phyloP scores from a whole-genome alignment of 2,888 invertebrate genomes.

The Meteorus cinctellus region DNA sequence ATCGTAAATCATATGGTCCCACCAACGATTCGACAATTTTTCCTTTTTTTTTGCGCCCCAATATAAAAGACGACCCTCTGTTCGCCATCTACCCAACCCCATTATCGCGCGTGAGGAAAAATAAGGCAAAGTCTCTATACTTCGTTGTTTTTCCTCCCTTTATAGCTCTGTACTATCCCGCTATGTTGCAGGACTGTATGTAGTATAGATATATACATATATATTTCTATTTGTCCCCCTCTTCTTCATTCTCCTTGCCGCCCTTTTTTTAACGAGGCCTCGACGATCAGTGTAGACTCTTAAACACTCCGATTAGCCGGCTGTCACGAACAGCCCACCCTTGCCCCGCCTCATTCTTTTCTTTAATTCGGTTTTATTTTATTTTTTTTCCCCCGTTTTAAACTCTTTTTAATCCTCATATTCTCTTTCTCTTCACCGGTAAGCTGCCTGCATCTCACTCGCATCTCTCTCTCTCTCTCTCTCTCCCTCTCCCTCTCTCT shows the following conservation, averaged over 20 bases:
- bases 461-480: constrained; percentile 42
- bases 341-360: constrained; percentile 71
- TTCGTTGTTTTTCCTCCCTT: constrained; percentile 32
- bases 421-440: constrained; percentile 45
- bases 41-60: constrained; percentile 40
- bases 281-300: constrained; percentile 73
- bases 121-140: constrained; percentile 60
- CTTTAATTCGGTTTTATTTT: constrained; percentile 69
- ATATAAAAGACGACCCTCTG: constrained; percentile 13
- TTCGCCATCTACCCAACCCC: constrained; percentile 57
- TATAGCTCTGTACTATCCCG: constrained; percentile 43
- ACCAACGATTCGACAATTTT: constrained; percentile 57
- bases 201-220: background rate
- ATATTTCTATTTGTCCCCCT: background rate
- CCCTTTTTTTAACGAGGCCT: constrained; percentile 68
- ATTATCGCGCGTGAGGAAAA: constrained; percentile 69
- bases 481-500: background rate
- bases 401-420: constrained; percentile 48
- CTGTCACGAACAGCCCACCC: constrained; percentile 73
- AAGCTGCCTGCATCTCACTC: constrained; percentile 48
- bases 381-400: constrained; percentile 49
- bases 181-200: background rate
- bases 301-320: constrained; percentile 74
- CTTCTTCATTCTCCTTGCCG: constrained; percentile 27
- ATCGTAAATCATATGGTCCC: constrained; percentile 64